A percentile compares a stretch with the other conserved stretches of the same genome.
These are phyloP conservation scores for Cassiopea xamachana DNA, from an alignment of 30 jellyfish, hydroid and myxozoan species.

Conservation along the genomic window DNA sequence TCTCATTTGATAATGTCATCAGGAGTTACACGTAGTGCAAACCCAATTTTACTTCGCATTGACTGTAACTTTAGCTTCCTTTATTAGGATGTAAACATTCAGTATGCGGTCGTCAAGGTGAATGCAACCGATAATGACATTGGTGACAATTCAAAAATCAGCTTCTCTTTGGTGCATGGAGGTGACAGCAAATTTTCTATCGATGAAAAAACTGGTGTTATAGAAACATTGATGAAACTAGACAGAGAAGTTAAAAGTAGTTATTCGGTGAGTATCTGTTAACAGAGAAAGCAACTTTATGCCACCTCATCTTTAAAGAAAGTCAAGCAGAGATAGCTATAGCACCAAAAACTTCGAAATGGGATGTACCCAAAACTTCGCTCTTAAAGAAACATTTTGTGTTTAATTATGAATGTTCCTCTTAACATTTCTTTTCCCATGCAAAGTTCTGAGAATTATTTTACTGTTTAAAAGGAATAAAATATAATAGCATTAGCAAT, in stretches of 20 bases:
- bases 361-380: too few relatives aligned
- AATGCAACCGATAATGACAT: constrained; percentile 77
- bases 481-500: too few relatives aligned
- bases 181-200: constrained; percentile 33
- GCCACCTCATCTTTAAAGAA: not conserved
- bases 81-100: constrained; percentile 19
- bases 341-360: too few relatives aligned
- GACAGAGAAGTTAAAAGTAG: constrained; percentile 51
- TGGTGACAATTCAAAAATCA: constrained; percentile 35
- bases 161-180: constrained; percentile 59
- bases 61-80: constrained; percentile 23
- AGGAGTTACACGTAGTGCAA: too few relatives aligned
- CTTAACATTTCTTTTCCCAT: too few relatives aligned
- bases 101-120: constrained; percentile 39
- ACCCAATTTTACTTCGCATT: not conserved
- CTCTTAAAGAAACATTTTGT: too few relatives aligned
- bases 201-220: constrained; percentile 30
- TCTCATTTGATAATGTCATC: too few relatives aligned
- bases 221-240: not conserved
- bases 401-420: too few relatives aligned
- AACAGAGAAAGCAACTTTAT: not conserved
- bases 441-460: too few relatives aligned
- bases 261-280: constrained; percentile 36
- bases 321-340: too few relatives aligned
- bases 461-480: too few relatives aligned